phyloP scores from a whole-genome alignment of 2,888 invertebrate species.

The Caenorhabditis sp. region DNA sequence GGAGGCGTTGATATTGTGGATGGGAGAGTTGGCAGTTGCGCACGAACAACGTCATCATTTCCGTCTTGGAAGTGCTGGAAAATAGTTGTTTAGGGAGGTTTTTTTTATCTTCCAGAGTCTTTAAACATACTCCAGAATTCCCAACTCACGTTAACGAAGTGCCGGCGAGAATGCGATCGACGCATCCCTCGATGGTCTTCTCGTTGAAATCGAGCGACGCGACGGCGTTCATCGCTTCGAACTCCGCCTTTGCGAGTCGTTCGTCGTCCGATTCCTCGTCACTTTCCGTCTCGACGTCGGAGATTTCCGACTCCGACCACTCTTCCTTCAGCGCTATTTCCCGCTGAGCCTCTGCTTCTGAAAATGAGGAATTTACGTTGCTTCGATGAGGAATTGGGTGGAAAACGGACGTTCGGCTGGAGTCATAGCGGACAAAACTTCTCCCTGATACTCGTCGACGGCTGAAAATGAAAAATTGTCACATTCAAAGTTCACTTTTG shows the following conservation, averaged over 20 bases:
- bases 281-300: no score
- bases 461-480: slow-evolving; percentile 28
- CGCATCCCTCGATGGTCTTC: slow-evolving; percentile 17
- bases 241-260: background rate
- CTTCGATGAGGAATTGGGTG: background rate
- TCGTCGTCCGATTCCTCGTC: slow-evolving; percentile 21
- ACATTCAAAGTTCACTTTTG: background rate
- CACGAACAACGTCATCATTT: slow-evolving; percentile 6
- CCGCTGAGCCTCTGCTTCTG: slow-evolving; percentile 18
- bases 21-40: background rate
- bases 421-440: slow-evolving; percentile 24
- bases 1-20: slow-evolving; percentile 1
- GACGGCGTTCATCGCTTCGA: background rate
- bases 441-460: slow-evolving; percentile 16
- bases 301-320: background rate
- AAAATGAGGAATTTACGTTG: background rate
- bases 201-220: slow-evolving; percentile 1
- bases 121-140: background rate
- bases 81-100: no score
- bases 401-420: slow-evolving; percentile 13
- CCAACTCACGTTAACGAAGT: slow-evolving; percentile 30
- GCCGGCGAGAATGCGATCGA: slow-evolving; percentile 10
- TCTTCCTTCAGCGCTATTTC: background rate
- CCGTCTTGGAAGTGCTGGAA: slow-evolving; percentile 16
- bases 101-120: no score